Evolutionary conservation across 1,140 invertebrate genomes (phyloP), one percentile per base, ranked within the genome.

Genomic region (Gryllus bimaculatus): DNA sequence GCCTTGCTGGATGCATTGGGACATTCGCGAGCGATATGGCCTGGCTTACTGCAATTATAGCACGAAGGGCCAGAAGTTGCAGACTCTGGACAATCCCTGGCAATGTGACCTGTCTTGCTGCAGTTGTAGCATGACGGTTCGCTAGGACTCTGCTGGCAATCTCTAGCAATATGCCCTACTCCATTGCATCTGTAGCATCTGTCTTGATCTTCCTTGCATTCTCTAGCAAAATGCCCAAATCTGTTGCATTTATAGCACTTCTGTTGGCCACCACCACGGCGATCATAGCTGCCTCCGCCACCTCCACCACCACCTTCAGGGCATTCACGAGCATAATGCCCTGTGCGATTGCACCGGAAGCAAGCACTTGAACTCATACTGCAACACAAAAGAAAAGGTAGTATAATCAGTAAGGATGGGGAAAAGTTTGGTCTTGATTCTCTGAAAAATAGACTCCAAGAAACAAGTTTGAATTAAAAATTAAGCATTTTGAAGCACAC

Each of bases 21-120:
- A 86, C 95, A 97, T 86, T 96, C 94, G 84, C 94, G 92, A 78
- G 94, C 94, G 87, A 96, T 93, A 86, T 96, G 95, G 76, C 95
- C 95, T 78, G 91, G 89, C 86, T 94, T 93, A 88, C 95, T 94
- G 88, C 95, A 97, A 85, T 93, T 94, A 88, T 95, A 96, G 88
- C 95, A 97, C 75, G 90, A 92, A 84, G 93, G 88, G 80, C 82
- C 82, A 13, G 84, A 82, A 10, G 78, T 84, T 85, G 73, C 83
- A 82, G 73, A 47, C 15, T 73, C 81, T 73, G 75, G 78, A 74
- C 73, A 84, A 84, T 77, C 85, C 85, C 94, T 92, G 77, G 94
- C 94, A 87, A 96, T 93, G 87, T 96, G 95, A 76, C 95, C 95
- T 77, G 91, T 89, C 86, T 94, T 93, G 88, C 95, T 94, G 88